Conservation (phyloP, 2,888 invertebrate species). For the Automeris io region DNA sequence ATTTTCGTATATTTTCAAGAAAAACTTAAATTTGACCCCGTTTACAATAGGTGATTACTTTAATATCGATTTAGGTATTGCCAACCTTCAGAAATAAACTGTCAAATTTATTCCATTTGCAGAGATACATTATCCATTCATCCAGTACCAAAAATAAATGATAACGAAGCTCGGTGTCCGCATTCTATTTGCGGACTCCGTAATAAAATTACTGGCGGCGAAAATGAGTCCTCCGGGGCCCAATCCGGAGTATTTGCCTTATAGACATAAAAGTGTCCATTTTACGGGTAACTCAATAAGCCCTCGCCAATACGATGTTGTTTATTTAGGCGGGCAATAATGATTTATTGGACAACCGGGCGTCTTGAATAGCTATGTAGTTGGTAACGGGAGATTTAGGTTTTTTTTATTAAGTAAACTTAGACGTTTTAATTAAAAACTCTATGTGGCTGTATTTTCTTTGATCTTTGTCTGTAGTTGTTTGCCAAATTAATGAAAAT, state of each 20-base stretch:
- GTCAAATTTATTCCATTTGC: background rate
- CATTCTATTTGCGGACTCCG: slow-evolving; percentile 13
- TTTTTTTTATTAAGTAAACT: no score
- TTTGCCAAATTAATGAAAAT: no score
- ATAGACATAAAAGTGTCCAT: slow-evolving; percentile 25
- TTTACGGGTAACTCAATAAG: slow-evolving; percentile 49
- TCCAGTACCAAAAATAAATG: background rate
- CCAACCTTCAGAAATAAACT: background rate
- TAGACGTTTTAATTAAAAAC: no score
- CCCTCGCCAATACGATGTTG: slow-evolving; percentile 40
- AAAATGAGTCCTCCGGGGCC: slow-evolving; percentile 14
- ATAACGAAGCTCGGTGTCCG: slow-evolving; percentile 10
- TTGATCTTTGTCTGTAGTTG: slow-evolving; percentile 3
- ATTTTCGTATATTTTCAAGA: no score
- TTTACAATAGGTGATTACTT: background rate
- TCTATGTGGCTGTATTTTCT: background rate
- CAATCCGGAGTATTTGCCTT: slow-evolving; percentile 10
- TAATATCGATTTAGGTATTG: background rate
- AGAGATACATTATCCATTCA: background rate
- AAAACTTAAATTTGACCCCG: no score
- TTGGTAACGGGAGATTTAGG: background rate
- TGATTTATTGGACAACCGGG: slow-evolving; percentile 2
- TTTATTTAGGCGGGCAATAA: slow-evolving; percentile 40
- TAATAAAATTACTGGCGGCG: slow-evolving; percentile 22
- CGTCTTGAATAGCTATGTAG: background rate